phyloP scores from a whole-genome alignment of 2,888 invertebrate genomes.

The Apamea monoglypha region DNA sequence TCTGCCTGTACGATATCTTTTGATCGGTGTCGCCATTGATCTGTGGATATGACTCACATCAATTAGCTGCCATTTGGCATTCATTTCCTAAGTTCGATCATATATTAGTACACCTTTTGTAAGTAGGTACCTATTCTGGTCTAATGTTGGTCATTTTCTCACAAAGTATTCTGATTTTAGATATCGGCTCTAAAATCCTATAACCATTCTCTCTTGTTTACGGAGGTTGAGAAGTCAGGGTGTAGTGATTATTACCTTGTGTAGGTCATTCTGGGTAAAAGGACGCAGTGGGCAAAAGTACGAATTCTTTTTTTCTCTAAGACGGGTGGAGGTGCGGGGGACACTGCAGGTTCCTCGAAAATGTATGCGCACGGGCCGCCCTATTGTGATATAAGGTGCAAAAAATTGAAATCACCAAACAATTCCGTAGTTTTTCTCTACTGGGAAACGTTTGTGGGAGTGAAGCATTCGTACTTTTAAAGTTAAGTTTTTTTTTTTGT shows the following conservation, averaged over 20 bases:
- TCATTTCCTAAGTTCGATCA: neutral
- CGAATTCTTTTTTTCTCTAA: too few species aligned
- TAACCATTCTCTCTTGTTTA: neutral
- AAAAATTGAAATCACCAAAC: too few species aligned
- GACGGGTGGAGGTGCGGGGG: too few species aligned
- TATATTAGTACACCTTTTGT: neutral
- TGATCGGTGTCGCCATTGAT: slow-evolving; percentile 89
- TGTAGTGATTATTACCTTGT: neutral
- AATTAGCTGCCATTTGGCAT: neutral
- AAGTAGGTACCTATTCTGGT: neutral
- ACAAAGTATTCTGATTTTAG: neutral
- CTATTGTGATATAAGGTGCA: too few species aligned
- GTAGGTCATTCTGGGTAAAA: neutral
- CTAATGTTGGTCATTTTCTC: neutral
- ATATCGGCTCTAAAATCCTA: neutral
- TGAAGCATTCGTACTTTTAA: too few species aligned
- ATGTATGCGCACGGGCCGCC: too few species aligned
- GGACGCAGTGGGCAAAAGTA: too few species aligned
- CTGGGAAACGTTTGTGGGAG: too few species aligned
- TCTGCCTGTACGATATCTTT: slow-evolving; percentile 83
- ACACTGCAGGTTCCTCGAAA: too few species aligned
- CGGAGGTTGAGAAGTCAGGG: neutral
- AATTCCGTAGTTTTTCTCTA: too few species aligned
- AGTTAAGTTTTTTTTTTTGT: too few species aligned
- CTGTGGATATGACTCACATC: slow-evolving; percentile 73